Evolutionary conservation across 2,888 invertebrate species (phyloP).

Genomic region (Drosophila lacicola): DNA sequence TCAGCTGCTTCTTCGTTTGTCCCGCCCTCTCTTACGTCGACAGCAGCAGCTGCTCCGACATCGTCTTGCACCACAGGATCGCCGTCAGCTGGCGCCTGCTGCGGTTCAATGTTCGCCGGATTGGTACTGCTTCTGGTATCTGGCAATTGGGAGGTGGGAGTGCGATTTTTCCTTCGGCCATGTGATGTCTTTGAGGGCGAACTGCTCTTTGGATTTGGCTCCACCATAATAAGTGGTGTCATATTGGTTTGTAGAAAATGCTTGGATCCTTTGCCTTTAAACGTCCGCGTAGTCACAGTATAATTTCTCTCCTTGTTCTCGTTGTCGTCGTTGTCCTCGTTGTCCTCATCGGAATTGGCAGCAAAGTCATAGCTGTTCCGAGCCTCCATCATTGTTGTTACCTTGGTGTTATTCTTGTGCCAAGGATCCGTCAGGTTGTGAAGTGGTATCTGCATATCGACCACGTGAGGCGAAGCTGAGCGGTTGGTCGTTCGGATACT

Average conservation of each 20-base stretch:
- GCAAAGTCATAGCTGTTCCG: background rate
- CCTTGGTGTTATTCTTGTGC: background rate
- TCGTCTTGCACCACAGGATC: background rate
- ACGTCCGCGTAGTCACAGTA: background rate
- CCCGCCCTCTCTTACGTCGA: background rate
- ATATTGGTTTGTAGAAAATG: background rate
- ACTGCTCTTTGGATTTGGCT: background rate
- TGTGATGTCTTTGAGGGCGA: background rate
- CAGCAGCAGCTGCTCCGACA: background rate
- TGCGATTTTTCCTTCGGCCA: background rate
- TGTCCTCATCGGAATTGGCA: constrained; percentile 6
- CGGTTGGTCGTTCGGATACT: background rate
- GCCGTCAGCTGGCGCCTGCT: background rate
- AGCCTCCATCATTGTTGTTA: background rate
- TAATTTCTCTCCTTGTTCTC: background rate
- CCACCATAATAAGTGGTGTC: constrained; percentile 29
- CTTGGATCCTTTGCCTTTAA: background rate
- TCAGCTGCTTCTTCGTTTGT: background rate
- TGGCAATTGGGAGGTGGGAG: background rate
- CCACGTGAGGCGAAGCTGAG: background rate
- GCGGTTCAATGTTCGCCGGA: background rate
- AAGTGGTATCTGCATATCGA: constrained; percentile 18
- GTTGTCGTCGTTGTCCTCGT: background rate
- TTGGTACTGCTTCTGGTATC: too few relatives aligned
- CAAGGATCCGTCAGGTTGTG: background rate